phyloP scores from a whole-genome alignment of 2,113 vertebrate genomes.

The Oceanites oceanicus region DNA sequence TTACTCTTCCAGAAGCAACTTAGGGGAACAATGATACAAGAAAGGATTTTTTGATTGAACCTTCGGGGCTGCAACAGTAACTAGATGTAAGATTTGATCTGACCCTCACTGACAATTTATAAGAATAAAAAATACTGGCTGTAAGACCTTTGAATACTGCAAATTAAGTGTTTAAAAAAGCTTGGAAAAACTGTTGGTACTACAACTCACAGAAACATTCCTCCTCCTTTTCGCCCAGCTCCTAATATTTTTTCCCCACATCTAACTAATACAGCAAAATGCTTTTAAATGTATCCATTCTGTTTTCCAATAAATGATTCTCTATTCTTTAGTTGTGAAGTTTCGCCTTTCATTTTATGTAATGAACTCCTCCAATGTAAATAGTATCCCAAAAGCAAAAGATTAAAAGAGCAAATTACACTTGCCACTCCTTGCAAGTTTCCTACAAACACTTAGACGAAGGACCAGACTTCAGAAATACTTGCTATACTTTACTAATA shows the following conservation, averaged over 20 bases:
- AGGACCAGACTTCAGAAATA: neutral
- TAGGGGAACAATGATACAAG: neutral
- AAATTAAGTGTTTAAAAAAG: neutral
- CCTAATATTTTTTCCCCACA: neutral
- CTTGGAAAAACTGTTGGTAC: neutral
- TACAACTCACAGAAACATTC: neutral
- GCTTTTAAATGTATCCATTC: neutral
- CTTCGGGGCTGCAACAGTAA: neutral
- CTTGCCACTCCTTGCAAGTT: accelerated
- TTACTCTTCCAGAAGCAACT: neutral
- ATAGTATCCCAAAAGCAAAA: neutral
- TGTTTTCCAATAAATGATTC: neutral
- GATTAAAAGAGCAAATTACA: neutral
- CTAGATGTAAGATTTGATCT: neutral
- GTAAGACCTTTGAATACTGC: neutral
- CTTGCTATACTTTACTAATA: neutral
- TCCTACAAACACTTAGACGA: neutral
- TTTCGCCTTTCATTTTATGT: neutral
- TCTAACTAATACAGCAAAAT: neutral
- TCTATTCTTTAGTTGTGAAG: neutral
- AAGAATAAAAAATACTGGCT: neutral
- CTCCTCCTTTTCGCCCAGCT: neutral
- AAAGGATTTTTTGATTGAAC: neutral
- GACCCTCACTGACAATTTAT: neutral
- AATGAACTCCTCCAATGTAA: neutral